These are phyloP conservation scores for Dermatemys mawii DNA, from an alignment of 2,113 vertebrate species.

Conservation along the genomic window DNA sequence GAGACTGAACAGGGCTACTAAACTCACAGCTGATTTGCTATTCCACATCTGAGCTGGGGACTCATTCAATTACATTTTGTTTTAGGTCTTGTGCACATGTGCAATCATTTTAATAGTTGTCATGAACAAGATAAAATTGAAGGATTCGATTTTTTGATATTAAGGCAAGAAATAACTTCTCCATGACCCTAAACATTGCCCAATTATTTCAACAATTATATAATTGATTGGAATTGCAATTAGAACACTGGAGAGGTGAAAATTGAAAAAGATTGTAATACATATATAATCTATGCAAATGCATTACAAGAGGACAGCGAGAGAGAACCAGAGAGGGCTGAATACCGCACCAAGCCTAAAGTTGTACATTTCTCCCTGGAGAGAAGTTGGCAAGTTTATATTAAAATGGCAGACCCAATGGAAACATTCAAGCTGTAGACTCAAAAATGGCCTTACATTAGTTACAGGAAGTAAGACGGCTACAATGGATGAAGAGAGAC, in stretches of 20 bases:
- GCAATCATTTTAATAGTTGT: not conserved
- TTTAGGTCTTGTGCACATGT: not conserved
- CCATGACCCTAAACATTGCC: not conserved
- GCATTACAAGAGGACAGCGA: not conserved
- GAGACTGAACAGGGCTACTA: not conserved
- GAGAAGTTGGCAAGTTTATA: not conserved
- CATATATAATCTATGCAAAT: not conserved
- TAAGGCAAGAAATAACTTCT: not conserved
- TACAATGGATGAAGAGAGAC: not conserved
- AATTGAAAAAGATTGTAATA: not conserved
- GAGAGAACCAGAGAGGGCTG: not conserved
- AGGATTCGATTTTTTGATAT: not conserved
- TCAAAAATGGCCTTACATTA: not conserved
- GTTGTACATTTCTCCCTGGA: fast-evolving
- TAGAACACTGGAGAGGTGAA: not conserved
- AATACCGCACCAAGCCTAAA: not conserved
- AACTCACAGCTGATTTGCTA: not conserved
- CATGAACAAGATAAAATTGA: not conserved
- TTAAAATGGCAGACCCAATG: not conserved
- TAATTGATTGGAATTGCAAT: not conserved
- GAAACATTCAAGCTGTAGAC: not conserved
- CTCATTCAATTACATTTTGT: not conserved
- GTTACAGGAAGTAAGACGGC: not conserved
- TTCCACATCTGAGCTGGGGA: not conserved
- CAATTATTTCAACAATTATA: not conserved